Percentiles rank a stretch among this genome's conserved stretches.
These are phyloP conservation scores for Piprites chloris DNA, from an alignment of 2,113 vertebrate genomes.

Conservation along the genomic window DNA sequence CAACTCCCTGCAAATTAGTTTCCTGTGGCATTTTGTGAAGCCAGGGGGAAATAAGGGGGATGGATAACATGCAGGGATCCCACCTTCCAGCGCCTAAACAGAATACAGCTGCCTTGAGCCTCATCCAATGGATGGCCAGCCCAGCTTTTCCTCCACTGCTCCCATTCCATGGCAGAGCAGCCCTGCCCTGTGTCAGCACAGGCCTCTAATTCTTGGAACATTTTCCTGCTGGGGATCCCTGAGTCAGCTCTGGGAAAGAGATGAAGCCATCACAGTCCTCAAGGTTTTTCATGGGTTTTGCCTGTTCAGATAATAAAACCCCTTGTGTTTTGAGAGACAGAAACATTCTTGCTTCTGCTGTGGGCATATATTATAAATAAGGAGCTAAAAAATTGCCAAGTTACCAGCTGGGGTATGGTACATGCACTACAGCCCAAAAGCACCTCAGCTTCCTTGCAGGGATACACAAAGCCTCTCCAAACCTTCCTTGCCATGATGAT, in stretches of 20 bases:
- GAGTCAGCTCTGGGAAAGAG: neutral
- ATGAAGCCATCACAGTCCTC: neutral
- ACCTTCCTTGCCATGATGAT: neutral
- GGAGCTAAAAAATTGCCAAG: neutral
- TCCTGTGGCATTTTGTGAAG: neutral
- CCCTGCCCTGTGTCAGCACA: fast-evolving
- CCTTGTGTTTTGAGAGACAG: fast-evolving
- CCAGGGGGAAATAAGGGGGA: neutral
- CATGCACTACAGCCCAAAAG: neutral
- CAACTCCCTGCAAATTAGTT: neutral
- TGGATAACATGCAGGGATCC: neutral
- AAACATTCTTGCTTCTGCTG: neutral
- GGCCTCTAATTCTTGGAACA: neutral
- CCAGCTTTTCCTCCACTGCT: neutral
- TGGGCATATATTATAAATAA: neutral
- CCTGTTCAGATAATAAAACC: neutral
- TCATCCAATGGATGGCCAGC: neutral
- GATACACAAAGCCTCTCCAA: neutral
- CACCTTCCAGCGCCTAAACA: neutral
- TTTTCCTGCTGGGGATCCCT: neutral
- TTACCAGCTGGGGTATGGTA: neutral
- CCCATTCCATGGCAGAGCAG: neutral
- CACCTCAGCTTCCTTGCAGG: neutral
- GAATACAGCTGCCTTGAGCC: fast-evolving
- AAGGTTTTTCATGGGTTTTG: neutral